Conservation (phyloP, 92 coral and sea anemone genomes). For the Zoanthus sansibaricus region DNA sequence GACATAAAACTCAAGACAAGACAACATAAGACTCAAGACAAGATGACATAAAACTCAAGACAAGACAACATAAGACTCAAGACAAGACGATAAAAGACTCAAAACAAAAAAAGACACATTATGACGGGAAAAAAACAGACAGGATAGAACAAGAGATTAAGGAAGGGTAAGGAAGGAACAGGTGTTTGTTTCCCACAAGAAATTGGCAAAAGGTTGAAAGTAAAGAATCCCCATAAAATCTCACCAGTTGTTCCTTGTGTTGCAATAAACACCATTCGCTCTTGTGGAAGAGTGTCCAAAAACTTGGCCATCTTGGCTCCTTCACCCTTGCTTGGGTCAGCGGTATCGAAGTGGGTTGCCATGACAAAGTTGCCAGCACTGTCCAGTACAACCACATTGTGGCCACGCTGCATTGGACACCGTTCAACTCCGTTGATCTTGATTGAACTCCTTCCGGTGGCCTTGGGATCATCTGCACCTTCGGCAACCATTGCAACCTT, state of each 20-base stretch:
- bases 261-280: conserved; percentile 91
- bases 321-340: conserved; percentile 94
- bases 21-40: too few species aligned
- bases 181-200: too few species aligned
- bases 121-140: too few species aligned
- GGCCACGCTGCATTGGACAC: conserved; percentile 94
- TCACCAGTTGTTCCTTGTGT: conserved; percentile 98
- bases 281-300: conserved; percentile 88
- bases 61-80: too few species aligned
- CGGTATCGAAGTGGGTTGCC: conserved; percentile 95
- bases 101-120: too few species aligned
- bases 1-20: too few species aligned
- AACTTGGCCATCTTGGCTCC: conserved; percentile 92
- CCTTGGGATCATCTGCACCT: conserved; percentile 97
- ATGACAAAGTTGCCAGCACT: conserved; percentile 90
- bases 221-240: background rate
- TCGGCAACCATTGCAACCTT: conserved; percentile 87
- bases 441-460: conserved; percentile 90
- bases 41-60: too few species aligned
- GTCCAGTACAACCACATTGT: conserved; percentile 91
- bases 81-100: too few species aligned
- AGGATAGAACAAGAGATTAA: too few species aligned
- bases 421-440: conserved; percentile 96
- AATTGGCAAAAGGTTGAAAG: background rate
- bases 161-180: too few species aligned